phyloP scores from a whole-genome alignment of 2,888 invertebrate species.

The Andrena chrysosceles region DNA sequence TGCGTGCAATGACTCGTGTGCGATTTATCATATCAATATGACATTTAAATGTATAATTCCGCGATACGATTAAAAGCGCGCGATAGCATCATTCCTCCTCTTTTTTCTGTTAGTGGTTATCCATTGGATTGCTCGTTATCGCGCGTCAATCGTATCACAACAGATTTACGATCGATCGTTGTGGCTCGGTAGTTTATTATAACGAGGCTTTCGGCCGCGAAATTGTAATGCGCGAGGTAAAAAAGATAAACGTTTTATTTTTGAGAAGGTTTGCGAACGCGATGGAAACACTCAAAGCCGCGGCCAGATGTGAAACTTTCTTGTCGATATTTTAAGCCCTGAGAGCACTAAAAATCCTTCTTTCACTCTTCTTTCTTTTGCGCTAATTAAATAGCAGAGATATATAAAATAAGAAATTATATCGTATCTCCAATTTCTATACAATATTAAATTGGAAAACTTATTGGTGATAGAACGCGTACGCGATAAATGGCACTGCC shows the following conservation, averaged over 20 bases:
- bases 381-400: too few species aligned
- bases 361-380: too few species aligned
- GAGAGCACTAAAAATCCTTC: too few species aligned
- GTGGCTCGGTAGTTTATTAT: constrained; percentile 24
- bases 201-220: constrained; percentile 12
- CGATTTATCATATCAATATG: constrained; percentile 6
- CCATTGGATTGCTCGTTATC: constrained; percentile 53
- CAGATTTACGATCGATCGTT: constrained; percentile 52
- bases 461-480: too few species aligned
- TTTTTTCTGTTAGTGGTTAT: constrained; percentile 19
- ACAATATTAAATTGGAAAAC: too few species aligned
- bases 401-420: too few species aligned
- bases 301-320: not conserved
- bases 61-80: constrained; percentile 31
- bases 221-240: constrained; percentile 12
- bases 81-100: constrained; percentile 17
- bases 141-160: constrained; percentile 44
- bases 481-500: not conserved
- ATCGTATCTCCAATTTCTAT: too few species aligned
- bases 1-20: not conserved
- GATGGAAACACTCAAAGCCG: not conserved
- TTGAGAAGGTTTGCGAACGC: constrained; percentile 12
- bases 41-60: constrained; percentile 33
- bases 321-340: not conserved
- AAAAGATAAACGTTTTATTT: constrained; percentile 27